phyloP scores from a whole-genome alignment of 2,113 vertebrate genomes.

The Sapayoa aenigma region DNA sequence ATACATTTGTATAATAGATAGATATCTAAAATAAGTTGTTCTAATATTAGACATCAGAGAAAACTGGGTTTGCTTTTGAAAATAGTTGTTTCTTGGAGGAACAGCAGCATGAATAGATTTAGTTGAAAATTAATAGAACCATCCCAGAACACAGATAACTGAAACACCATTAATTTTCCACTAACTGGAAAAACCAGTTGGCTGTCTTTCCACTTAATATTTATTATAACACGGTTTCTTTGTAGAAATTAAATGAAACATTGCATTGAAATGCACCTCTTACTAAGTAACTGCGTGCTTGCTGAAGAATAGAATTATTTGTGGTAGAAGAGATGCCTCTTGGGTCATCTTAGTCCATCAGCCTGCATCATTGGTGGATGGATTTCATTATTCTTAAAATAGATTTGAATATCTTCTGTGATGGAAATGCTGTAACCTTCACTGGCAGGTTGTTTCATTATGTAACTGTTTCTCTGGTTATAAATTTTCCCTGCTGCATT shows the following conservation, averaged over 20 bases:
- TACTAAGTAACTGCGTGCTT: neutral
- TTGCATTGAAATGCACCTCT: neutral
- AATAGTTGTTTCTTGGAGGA: neutral
- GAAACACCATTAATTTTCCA: neutral
- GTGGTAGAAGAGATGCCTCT: neutral
- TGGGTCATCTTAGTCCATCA: neutral
- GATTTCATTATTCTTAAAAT: constrained; percentile 37
- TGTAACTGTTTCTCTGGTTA: neutral
- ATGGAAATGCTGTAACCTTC: constrained; percentile 1
- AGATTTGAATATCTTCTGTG: neutral
- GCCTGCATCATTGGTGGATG: neutral
- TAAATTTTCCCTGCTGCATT: neutral
- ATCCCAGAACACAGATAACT: neutral
- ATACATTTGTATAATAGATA: neutral
- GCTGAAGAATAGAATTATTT: neutral
- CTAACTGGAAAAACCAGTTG: neutral
- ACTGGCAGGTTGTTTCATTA: neutral
- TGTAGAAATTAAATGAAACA: neutral
- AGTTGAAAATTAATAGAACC: neutral
- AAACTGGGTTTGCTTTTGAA: neutral
- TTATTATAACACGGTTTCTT: neutral
- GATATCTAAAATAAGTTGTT: neutral
- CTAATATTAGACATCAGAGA: neutral
- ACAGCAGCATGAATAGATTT: neutral
- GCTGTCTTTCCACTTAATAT: neutral